Evolutionary conservation across 2,113 vertebrate genomes (phyloP).

Genomic region (Megaleporinus macrocephalus): DNA sequence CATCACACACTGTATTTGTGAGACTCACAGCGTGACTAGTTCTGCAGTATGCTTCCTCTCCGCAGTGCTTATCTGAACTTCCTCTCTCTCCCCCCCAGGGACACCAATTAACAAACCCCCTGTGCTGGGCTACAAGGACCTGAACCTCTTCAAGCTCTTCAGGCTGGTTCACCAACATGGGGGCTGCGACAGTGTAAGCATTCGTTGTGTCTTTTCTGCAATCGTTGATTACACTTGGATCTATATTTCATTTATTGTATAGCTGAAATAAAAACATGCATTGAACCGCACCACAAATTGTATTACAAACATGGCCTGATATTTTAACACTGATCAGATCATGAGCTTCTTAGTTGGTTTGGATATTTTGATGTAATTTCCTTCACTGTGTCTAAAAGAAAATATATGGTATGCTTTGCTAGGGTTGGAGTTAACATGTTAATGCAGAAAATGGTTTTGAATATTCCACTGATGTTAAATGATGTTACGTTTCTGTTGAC

Average conservation of each 20-base stretch:
- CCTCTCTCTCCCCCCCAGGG: slow-evolving; percentile 73
- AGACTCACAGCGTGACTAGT: neutral
- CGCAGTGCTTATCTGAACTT: slow-evolving; percentile 20
- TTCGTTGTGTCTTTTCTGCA: neutral
- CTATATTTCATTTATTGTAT: neutral
- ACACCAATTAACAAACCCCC: slow-evolving; percentile 99
- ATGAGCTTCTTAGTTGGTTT: no score
- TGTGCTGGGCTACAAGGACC: slow-evolving; percentile 96
- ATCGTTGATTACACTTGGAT: neutral
- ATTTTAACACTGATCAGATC: no score
- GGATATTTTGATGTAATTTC: neutral
- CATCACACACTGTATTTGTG: neutral
- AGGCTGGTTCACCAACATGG: slow-evolving; percentile 92
- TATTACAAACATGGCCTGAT: no score
- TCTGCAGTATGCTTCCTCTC: neutral
- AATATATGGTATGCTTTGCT: neutral
- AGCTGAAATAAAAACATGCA: neutral
- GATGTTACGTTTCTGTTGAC: slow-evolving; percentile 51
- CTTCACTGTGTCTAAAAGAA: neutral
- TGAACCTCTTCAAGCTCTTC: slow-evolving; percentile 98
- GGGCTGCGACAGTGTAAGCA: slow-evolving; percentile 92
- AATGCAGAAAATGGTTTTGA: slow-evolving; percentile 32
- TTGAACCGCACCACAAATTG: no score
- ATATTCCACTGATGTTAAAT: slow-evolving; percentile 19
- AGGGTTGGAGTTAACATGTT: slow-evolving; percentile 15